These are phyloP conservation scores for Chironomus tepperi DNA, from an alignment of 1,140 invertebrate genomes.

Conservation along the genomic window DNA sequence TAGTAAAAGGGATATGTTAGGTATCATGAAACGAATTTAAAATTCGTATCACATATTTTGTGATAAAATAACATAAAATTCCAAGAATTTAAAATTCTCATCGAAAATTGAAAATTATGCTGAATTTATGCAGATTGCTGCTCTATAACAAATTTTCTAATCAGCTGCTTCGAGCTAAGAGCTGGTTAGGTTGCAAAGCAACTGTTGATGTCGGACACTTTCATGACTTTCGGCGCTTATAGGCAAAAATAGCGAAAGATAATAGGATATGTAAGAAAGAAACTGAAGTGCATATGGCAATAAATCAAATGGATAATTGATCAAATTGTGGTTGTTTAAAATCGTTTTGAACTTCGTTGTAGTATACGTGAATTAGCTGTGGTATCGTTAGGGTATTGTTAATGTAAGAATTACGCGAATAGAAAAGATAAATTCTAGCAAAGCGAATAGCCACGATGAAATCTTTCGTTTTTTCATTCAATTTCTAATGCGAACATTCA, in stretches of 20 bases:
- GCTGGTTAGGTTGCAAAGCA: background rate
- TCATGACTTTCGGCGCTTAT: background rate
- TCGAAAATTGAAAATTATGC: background rate
- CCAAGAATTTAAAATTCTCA: too few relatives aligned
- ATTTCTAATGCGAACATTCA: background rate
- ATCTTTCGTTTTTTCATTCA: background rate
- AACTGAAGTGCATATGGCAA: background rate
- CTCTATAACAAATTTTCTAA: background rate
- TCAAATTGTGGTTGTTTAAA: background rate
- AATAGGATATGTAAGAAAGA: background rate
- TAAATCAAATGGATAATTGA: constrained; percentile 1
- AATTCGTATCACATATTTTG: too few relatives aligned
- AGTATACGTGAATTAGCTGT: too few relatives aligned
- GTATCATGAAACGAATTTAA: too few relatives aligned
- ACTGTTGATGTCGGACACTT: background rate
- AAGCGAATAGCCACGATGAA: background rate
- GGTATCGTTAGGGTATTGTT: too few relatives aligned
- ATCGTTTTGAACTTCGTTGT: too few relatives aligned
- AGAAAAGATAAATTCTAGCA: background rate
- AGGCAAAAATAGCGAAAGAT: background rate
- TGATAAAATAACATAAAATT: too few relatives aligned
- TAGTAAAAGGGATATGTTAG: too few relatives aligned
- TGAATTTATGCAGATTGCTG: background rate
- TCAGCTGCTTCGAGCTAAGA: background rate
- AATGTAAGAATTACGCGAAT: background rate